phyloP scores from a whole-genome alignment of 1,140 invertebrate genomes.

The Rhizoglyphus robini region DNA sequence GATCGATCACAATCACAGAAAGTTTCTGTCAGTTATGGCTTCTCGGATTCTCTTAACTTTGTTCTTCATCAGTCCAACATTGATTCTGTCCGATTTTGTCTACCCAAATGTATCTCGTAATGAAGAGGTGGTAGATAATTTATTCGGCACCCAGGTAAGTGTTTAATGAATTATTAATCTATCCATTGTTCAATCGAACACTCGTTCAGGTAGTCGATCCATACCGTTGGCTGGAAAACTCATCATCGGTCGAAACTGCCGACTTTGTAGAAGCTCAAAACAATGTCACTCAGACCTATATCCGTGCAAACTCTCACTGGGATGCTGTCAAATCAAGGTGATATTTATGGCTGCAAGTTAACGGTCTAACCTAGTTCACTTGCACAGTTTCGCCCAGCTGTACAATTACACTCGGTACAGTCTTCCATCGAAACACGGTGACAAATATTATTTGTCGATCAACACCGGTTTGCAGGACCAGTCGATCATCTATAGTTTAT shows the following conservation, averaged over 20 bases:
- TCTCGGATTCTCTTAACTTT: no score
- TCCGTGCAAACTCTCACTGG: conserved; percentile 57
- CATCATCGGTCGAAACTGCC: conserved; percentile 78
- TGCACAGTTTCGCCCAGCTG: neutral
- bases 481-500: conserved; percentile 84
- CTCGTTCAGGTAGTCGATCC: conserved; percentile 64
- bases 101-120: conserved; percentile 7
- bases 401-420: conserved; percentile 86
- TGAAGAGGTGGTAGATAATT: neutral
- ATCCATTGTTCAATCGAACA: neutral
- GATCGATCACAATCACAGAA: no score
- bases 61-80: no score
- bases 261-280: conserved; percentile 84
- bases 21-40: no score
- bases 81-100: no score
- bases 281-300: conserved; percentile 66
- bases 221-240: conserved; percentile 93
- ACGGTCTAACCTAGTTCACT: conserved; percentile 5
- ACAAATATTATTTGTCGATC: conserved; percentile 78
- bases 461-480: conserved; percentile 94
- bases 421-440: conserved; percentile 63
- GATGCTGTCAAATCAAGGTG: conserved; percentile 48
- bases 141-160: conserved; percentile 1
- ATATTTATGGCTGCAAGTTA: conserved; percentile 41
- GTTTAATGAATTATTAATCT: neutral